Conservation (phyloP, 2,888 invertebrate species). For the Nezara viridula region DNA sequence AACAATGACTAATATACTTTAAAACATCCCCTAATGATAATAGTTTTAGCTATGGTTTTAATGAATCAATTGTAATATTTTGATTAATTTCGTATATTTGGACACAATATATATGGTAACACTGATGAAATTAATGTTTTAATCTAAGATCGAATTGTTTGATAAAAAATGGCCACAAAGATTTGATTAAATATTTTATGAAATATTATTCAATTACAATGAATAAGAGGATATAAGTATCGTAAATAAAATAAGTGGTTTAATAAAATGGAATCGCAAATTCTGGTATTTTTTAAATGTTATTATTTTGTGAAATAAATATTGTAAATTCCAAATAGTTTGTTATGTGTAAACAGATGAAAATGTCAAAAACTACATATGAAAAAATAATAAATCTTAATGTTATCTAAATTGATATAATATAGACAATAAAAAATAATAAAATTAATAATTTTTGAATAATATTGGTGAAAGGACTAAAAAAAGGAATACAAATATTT, state of each 20-base stretch:
- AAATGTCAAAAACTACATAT: background rate
- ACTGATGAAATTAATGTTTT: background rate
- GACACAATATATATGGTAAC: background rate
- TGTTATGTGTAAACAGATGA: background rate
- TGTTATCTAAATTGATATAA: conserved; percentile 33
- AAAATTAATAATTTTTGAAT: background rate
- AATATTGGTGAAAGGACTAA: background rate
- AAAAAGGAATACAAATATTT: background rate
- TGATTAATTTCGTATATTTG: background rate
- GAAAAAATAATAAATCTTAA: background rate
- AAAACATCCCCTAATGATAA: background rate
- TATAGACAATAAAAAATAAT: conserved; percentile 29
- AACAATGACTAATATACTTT: background rate
- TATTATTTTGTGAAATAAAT: background rate
- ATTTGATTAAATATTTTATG: background rate
- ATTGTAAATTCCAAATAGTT: background rate
- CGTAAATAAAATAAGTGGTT: background rate
- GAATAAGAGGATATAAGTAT: background rate
- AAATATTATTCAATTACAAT: background rate
- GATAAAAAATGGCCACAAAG: background rate
- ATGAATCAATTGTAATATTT: background rate
- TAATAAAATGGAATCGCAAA: background rate
- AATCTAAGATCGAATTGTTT: background rate
- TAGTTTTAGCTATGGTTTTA: background rate
- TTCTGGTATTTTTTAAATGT: conserved; percentile 1